A percentile compares a stretch with the other conserved stretches of the same genome.
Conservation (phyloP, 2,797 vertebrate genomes). For the Scomberomorus guttatus region DNA sequence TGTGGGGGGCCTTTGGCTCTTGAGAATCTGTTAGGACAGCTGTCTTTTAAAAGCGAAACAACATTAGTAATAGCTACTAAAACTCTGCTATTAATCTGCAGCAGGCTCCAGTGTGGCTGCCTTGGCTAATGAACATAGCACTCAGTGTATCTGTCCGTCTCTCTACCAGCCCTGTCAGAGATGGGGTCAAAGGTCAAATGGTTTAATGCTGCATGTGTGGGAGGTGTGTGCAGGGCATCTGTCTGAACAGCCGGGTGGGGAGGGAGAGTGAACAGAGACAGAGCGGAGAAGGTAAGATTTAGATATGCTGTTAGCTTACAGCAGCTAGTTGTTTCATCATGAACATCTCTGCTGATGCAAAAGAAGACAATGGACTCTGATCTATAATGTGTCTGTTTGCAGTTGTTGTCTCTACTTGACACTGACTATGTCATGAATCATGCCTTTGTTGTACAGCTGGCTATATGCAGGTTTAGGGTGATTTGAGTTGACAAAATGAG, state of each 20-base stretch:
- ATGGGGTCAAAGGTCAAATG: conserved; percentile 69
- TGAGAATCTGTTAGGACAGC: conserved; percentile 40
- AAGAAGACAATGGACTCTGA: neutral
- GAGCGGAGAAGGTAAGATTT: conserved; percentile 1
- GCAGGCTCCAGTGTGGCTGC: conserved; percentile 39
- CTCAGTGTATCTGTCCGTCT: conserved; percentile 46
- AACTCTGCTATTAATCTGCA: conserved; percentile 58
- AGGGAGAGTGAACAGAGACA: conserved; percentile 9
- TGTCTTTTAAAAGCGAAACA: conserved; percentile 59
- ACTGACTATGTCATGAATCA: neutral
- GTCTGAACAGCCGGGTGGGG: conserved; percentile 33
- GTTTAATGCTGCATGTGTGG: conserved; percentile 67
- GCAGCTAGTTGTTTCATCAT: neutral
- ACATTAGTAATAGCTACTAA: conserved; percentile 56
- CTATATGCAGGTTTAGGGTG: too few species aligned
- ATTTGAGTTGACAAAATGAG: too few species aligned
- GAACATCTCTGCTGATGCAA: neutral
- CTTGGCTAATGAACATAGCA: conserved; percentile 57
- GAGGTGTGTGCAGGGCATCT: conserved; percentile 57
- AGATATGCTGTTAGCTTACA: neutral
- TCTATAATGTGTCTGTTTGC: neutral
- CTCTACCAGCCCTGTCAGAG: conserved; percentile 53
- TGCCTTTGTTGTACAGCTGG: neutral
- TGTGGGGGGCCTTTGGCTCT: conserved; percentile 29
- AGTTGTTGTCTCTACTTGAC: neutral